Evolutionary conservation across 1,140 invertebrate genomes (phyloP).

Genomic region (Calephelis virginiensis): DNA sequence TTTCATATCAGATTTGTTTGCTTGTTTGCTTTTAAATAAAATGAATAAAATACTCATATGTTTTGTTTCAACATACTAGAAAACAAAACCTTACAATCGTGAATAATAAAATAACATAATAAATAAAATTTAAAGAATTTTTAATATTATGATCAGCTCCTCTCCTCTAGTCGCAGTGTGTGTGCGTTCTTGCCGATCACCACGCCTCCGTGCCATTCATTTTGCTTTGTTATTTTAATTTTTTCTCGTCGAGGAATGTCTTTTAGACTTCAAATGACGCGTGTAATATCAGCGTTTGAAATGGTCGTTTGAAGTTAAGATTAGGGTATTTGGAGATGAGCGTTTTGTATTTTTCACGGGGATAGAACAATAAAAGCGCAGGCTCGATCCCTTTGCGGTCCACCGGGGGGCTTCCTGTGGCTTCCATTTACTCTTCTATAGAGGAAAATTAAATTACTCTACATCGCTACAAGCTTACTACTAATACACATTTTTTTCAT

Average conservation of each 20-base stretch:
- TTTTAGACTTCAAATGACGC: conserved; percentile 76
- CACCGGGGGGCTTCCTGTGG: conserved; percentile 38
- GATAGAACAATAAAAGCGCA: conserved; percentile 55
- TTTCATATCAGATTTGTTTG: too few species aligned
- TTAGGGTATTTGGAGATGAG: conserved; percentile 67
- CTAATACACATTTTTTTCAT: too few species aligned
- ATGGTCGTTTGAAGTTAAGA: conserved; percentile 70
- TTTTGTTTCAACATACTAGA: neutral
- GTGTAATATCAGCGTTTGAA: conserved; percentile 71
- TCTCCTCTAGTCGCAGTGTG: conserved; percentile 31
- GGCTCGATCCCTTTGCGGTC: conserved; percentile 54
- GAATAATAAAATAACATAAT: neutral
- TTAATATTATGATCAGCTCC: conserved; percentile 45
- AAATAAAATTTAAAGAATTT: conserved; percentile 47
- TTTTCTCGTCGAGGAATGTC: conserved; percentile 69
- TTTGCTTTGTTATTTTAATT: conserved; percentile 74
- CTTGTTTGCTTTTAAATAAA: neutral
- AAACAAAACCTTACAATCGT: neutral
- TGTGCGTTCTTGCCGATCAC: conserved; percentile 17
- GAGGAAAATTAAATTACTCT: conserved; percentile 5
- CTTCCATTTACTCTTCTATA: conserved; percentile 19
- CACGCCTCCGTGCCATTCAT: conserved; percentile 13
- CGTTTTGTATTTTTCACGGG: conserved; percentile 61
- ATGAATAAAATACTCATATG: neutral
- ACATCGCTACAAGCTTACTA: too few species aligned